Conservation (phyloP, 2,113 vertebrate species). For the Gulo gulo region DNA sequence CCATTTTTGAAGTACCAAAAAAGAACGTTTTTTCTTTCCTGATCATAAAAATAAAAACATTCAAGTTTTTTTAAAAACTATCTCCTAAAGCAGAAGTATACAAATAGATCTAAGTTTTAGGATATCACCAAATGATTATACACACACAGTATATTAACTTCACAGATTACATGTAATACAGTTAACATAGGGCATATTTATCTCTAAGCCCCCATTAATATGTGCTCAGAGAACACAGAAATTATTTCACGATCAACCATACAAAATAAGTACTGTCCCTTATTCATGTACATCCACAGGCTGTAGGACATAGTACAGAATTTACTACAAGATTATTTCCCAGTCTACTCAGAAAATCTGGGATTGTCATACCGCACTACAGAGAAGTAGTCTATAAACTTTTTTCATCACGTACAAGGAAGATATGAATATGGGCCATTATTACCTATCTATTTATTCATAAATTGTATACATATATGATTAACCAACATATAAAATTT, state of each 20-base stretch:
- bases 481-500: neutral
- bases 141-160: neutral
- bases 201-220: neutral
- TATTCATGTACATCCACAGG: neutral
- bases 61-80: neutral
- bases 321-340: neutral
- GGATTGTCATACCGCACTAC: neutral
- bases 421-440: neutral
- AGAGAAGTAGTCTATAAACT: neutral
- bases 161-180: neutral
- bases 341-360: neutral
- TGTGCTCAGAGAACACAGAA: conserved; percentile 20
- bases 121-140: neutral
- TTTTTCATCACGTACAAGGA: neutral
- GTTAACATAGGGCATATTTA: neutral
- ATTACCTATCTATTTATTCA: neutral
- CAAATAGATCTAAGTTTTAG: conserved; percentile 12
- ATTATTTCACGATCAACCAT: conserved; percentile 7
- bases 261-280: neutral
- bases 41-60: conserved; percentile 8
- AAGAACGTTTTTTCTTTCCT: neutral
- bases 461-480: neutral
- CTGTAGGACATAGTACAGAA: neutral
- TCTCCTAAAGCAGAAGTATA: neutral
- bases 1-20: neutral